phyloP scores from a whole-genome alignment of 2,888 invertebrate species.

The Idaea aversata region DNA sequence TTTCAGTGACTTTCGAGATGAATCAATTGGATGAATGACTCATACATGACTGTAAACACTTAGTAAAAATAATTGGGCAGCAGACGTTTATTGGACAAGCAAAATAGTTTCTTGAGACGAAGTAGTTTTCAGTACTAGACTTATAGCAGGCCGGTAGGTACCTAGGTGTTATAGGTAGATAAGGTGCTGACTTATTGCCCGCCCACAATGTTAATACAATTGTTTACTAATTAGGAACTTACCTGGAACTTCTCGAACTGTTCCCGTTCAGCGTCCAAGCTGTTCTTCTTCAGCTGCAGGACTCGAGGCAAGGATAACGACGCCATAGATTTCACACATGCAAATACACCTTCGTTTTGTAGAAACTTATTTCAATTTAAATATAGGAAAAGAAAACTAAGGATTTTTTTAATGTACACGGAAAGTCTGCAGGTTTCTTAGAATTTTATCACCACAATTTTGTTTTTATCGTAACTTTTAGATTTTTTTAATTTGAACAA shows the following conservation, averaged over 20 bases:
- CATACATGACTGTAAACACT: not conserved
- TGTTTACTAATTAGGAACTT: constrained; percentile 31
- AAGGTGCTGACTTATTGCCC: not conserved
- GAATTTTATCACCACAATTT: not conserved
- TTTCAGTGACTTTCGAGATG: too few species aligned
- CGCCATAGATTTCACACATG: constrained; percentile 81
- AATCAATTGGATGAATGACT: too few species aligned
- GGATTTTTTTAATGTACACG: not conserved
- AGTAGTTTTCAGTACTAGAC: too few species aligned
- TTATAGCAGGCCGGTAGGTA: not conserved
- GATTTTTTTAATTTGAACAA: not conserved
- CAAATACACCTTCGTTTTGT: constrained; percentile 29
- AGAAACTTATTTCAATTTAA: not conserved
- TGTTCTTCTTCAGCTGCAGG: constrained; percentile 87
- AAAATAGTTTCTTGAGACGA: not conserved
- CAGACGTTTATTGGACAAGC: not conserved
- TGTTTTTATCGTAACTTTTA: not conserved
- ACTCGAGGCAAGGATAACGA: constrained; percentile 86
- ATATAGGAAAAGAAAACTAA: not conserved
- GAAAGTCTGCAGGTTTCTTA: not conserved
- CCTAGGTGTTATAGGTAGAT: not conserved
- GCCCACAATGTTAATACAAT: not conserved
- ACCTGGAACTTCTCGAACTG: constrained; percentile 93
- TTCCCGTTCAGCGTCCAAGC: constrained; percentile 88
- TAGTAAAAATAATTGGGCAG: not conserved